phyloP scores from a whole-genome alignment of 2,113 vertebrate genomes.

The Bambusicola thoracicus region DNA sequence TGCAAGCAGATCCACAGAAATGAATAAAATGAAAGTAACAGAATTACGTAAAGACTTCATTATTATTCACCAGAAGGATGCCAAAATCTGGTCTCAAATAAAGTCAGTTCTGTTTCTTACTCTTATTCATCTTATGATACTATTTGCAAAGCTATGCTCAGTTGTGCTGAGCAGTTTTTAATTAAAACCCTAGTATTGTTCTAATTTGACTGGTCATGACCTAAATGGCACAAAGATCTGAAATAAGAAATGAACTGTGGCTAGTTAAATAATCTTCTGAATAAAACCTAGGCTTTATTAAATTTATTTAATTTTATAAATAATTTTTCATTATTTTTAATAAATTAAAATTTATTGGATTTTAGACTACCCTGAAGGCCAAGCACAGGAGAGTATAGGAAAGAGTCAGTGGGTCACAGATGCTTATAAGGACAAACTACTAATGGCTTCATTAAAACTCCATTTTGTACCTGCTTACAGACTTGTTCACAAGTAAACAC shows the following conservation, averaged over 20 bases:
- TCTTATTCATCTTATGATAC: neutral
- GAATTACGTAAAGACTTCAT: neutral
- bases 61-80: neutral
- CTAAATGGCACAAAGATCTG: neutral
- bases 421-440: neutral
- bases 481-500: neutral
- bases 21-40: conserved; percentile 15
- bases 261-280: neutral
- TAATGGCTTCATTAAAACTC: rapidly evolving
- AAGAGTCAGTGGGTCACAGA: neutral
- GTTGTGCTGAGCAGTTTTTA: neutral
- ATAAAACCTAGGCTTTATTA: neutral
- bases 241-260: neutral
- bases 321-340: no score
- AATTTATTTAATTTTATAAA: no score
- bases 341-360: neutral
- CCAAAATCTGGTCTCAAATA: neutral
- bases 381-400: rapidly evolving
- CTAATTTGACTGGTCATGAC: neutral
- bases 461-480: rapidly evolving
- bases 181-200: neutral
- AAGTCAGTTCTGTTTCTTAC: neutral
- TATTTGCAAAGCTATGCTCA: neutral
- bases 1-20: conserved; percentile 3
- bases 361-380: neutral